These are phyloP conservation scores for Eledone cirrhosa DNA, from an alignment of 2,888 invertebrate genomes.

Conservation along the genomic window DNA sequence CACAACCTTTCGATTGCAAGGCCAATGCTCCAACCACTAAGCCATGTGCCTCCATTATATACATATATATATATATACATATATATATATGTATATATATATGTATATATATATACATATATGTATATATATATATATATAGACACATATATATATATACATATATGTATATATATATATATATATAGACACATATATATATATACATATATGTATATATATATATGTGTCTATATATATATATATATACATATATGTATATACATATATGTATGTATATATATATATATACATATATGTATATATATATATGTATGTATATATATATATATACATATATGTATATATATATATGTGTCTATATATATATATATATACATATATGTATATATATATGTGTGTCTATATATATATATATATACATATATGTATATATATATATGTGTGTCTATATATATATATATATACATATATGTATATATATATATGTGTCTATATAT, in stretches of 20 bases:
- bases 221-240: too few relatives aligned
- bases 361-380: too few relatives aligned
- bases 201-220: not conserved
- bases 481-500: not conserved
- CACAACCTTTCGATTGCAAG: too few relatives aligned
- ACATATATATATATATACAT: constrained; percentile 4
- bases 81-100: constrained; percentile 26
- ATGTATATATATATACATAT: constrained; percentile 25
- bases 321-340: not conserved
- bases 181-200: not conserved
- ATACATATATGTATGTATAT: not conserved
- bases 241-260: too few relatives aligned
- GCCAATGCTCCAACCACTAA: too few relatives aligned
- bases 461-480: not conserved
- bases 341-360: not conserved
- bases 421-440: not conserved
- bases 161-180: constrained; percentile 22
- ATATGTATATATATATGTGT: not conserved
- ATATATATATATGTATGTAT: not conserved
- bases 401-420: constrained; percentile 10
- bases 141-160: not conserved
- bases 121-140: constrained; percentile 7
- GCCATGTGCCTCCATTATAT: too few relatives aligned
- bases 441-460: too few relatives aligned
- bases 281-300: not conserved